Base-by-base conservation (phyloP, 2,113 vertebrate genomes). In the Sylvietta virens region DNA sequence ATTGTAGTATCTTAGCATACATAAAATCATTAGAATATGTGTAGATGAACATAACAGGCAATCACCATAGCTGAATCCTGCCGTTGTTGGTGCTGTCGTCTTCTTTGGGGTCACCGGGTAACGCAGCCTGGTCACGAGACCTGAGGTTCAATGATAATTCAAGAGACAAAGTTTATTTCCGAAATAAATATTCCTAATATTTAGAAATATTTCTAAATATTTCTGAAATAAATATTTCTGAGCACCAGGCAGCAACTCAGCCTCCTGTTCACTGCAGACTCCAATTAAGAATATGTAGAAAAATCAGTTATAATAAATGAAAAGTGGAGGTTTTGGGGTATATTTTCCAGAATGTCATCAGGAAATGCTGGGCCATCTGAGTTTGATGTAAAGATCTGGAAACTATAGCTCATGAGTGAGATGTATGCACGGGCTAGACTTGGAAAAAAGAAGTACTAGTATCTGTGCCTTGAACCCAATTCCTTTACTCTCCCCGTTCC, bases 1-100 rank as follows among this genome's bases (percentile, higher is more conserved):
- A 61, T 1, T 35, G 7, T 16, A 42, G 45, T 30, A 57, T 15
- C 61, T 70, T 56, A 69, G 50, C 26, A 71, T 17, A 24, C 20
- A 89, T 7, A 44, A 67, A 94, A n/a, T 33, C 10, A 44, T 64
- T n/a, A 37, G 30, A 71, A 11, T 14, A 17, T 1, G 1, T 15
- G 12, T 17, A 77, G 66, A 56, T 39, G 20, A 81, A 83, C 16
- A 39, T 21, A 81, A 65, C 11, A 50, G 1, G 23, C n/a, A 65
- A 66, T 98, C 98, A 99, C 99, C 99, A 20, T 99, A 99, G 97
- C 99, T 99, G 98, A 99, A 99, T 40, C 99, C 99, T 31, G 99
- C 99, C 0, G 99, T 99, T n/a, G 98, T 98, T 1, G 99, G 99
- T 27, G 98, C 99, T 1, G 96, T 97, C 13, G 87, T 98, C 81